Conservation (phyloP, 2,888 invertebrate species). For the Sarcophaga caerulescens region DNA sequence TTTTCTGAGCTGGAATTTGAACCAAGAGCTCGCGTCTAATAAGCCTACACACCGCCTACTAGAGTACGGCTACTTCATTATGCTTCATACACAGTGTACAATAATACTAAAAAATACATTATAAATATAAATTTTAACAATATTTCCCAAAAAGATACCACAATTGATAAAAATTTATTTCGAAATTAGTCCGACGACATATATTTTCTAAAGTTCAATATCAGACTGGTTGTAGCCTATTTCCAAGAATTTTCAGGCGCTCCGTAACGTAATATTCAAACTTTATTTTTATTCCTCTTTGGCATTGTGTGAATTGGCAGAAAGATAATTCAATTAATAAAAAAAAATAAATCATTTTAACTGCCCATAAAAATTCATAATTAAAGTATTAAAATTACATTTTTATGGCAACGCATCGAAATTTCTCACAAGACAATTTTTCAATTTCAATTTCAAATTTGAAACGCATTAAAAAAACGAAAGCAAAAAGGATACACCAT, state of each 20-base stretch:
- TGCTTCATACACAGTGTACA: no score
- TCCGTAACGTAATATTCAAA: background rate
- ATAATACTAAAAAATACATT: no score
- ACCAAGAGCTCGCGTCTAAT: no score
- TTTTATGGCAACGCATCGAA: conserved; percentile 54
- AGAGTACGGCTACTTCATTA: no score
- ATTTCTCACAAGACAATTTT: conserved; percentile 50
- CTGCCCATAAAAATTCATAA: conserved; percentile 27
- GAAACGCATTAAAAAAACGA: conserved; percentile 7
- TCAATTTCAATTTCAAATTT: background rate
- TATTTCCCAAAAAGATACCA: no score
- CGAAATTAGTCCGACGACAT: no score
- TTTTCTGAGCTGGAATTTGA: no score
- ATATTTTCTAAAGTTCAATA: background rate
- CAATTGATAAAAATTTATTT: no score
- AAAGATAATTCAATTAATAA: conserved; percentile 37
- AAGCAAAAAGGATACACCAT: conserved; percentile 53
- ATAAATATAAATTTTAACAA: no score
- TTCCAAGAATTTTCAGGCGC: conserved; percentile 35
- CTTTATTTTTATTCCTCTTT: background rate
- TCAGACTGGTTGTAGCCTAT: background rate
- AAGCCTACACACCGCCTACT: no score
- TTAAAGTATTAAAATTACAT: conserved; percentile 53
- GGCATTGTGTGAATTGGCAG: conserved; percentile 7
- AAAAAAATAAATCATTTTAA: conserved; percentile 50